Evolutionary conservation across 2,797 vertebrate species (phyloP), one percentile per base, ranked within the genome.

Genomic region (Gastrophryne carolinensis): DNA sequence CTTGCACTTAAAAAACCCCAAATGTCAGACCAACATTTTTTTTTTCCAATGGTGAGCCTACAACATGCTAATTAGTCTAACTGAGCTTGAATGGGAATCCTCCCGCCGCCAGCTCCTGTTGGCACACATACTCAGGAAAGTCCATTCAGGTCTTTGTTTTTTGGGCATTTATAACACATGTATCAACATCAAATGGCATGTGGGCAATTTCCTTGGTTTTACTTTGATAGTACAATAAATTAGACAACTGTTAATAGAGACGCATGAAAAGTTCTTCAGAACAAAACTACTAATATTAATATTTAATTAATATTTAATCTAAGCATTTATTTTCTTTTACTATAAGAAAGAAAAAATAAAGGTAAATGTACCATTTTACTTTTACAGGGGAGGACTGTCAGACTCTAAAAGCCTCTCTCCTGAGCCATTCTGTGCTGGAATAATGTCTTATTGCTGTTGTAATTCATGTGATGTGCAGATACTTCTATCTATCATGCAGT

Each of bases 1-100:
- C 71, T 83, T 79, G 47, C 71, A 62, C 58, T 76, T 76, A 56
- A 19, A 26, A n/a, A 53, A 13, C 32, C 5, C 13, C 23, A 24
- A 76, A 41, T 70, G 29, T 64, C 58, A 15, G 19, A 70, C 4
- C 17, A 57, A 32, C 35, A 19, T 15, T 29, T 37, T 56, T 5
- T 32, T 57, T 77, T 76, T 60, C 65, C 29, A 29, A 66, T 21
- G 41, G 12, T 44, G n/a, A 52, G 26, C 8, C 26, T 10, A 11
- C 47, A 29, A 17, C 17, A 32, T 39, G 17, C 11, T 30, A 50
- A 52, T 61, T 32, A 26, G 24, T 13, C 35, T 78, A 61, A 19
- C 35, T 24, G 8, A 67, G 23, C 57, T 39, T 69, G 56, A 62
- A 24, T 34, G 62, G 63, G 32, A 53, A 41, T 5, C 37, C 21